Evolutionary conservation across 2,888 invertebrate species (phyloP).

Genomic region (Agonopterix arenella): DNA sequence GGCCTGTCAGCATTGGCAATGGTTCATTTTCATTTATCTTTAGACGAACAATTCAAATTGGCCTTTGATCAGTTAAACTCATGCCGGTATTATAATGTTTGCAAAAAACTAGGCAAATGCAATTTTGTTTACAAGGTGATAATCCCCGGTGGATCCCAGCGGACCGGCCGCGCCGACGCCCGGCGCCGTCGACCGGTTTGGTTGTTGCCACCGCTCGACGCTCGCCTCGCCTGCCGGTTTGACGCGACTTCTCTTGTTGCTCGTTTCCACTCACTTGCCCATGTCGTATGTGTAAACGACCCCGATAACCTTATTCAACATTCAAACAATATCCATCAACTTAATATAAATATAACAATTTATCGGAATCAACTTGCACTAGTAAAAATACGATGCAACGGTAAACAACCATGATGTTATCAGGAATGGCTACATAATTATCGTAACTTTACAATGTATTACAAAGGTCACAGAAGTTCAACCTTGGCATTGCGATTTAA

Average conservation of each 20-base stretch:
- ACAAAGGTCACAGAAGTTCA: not conserved
- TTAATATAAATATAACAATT: not conserved
- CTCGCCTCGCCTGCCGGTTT: conserved; percentile 57
- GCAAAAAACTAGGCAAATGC: conserved; percentile 51
- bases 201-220: conserved; percentile 55
- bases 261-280: conserved; percentile 55
- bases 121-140: conserved; percentile 72
- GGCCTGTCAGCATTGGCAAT: not conserved
- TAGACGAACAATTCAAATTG: conserved; percentile 15
- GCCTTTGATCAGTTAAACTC: conserved; percentile 20
- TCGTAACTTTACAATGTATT: not conserved
- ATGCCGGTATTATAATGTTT: conserved; percentile 18
- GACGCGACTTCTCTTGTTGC: conserved; percentile 69
- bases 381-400: not conserved
- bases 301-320: conserved; percentile 47
- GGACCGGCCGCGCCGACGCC: conserved; percentile 30
- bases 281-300: conserved; percentile 68
- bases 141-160: conserved; percentile 48
- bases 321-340: not conserved
- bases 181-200: conserved; percentile 74
- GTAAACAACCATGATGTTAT: not conserved
- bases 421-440: not conserved
- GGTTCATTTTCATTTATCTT: conserved; percentile 5
- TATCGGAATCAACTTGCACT: not conserved
- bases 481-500: conserved; percentile 45